A percentile compares a stretch with the other conserved stretches of the same genome.
These are phyloP conservation scores for Pogonus chalceus DNA, from an alignment of 1,140 invertebrate genomes.

Conservation along the genomic window DNA sequence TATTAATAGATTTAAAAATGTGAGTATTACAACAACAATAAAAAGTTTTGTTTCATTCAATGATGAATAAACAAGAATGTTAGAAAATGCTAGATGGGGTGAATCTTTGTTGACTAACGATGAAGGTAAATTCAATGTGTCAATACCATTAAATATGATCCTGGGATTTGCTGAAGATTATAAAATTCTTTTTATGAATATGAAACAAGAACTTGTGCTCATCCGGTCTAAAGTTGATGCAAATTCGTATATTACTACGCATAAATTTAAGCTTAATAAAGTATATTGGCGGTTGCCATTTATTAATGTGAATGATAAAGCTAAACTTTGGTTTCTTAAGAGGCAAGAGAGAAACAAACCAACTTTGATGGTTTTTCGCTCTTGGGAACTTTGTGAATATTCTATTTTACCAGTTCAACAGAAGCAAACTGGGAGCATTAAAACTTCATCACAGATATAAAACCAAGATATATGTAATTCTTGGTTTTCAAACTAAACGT, in stretches of 20 bases:
- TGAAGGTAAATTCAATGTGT: neutral
- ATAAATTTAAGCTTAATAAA: neutral
- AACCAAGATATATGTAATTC: neutral
- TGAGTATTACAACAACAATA: slow-evolving; percentile 19
- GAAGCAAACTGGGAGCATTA: neutral
- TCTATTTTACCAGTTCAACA: neutral
- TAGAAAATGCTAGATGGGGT: slow-evolving; percentile 15
- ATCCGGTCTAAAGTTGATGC: slow-evolving; percentile 12
- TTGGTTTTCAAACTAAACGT: neutral
- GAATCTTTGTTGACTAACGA: too few species aligned
- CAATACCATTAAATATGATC: slow-evolving; percentile 14
- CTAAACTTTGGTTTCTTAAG: neutral
- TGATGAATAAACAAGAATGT: neutral
- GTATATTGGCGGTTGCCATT: neutral
- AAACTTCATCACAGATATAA: neutral
- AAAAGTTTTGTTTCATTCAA: slow-evolving; percentile 20
- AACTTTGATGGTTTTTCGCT: neutral
- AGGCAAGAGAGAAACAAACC: neutral
- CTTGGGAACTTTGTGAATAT: neutral
- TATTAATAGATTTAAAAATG: slow-evolving; percentile 25
- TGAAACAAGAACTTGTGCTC: slow-evolving; percentile 20
- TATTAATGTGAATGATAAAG: neutral
- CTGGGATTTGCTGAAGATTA: slow-evolving; percentile 23
- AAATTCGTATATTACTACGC: neutral
- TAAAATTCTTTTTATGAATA: slow-evolving; percentile 19